phyloP scores from a whole-genome alignment of 2,113 vertebrate species.

The Eurypyga helias region DNA sequence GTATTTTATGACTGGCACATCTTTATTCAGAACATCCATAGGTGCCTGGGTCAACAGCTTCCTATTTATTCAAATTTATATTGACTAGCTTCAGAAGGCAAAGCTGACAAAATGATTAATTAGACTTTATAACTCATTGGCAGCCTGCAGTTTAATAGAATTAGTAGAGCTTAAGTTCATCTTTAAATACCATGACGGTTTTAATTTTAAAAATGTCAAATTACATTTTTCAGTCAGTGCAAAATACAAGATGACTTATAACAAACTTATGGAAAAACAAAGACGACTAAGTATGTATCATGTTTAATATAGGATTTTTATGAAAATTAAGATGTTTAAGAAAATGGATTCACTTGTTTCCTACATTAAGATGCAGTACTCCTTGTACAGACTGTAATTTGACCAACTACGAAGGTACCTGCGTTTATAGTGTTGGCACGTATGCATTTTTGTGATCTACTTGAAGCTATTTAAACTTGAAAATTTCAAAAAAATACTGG shows the following conservation, averaged over 20 bases:
- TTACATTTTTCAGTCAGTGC: conserved; percentile 69
- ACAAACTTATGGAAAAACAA: conserved; percentile 23
- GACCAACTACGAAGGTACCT: not conserved
- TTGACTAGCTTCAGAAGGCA: conserved; percentile 76
- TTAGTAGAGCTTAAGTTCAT: conserved; percentile 80
- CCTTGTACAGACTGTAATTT: not conserved
- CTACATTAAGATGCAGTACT: not conserved
- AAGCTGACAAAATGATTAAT: conserved; percentile 83
- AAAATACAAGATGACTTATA: conserved; percentile 70
- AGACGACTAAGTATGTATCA: not conserved
- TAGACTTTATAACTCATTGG: conserved; percentile 77
- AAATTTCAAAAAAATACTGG: not conserved
- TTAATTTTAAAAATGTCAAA: conserved; percentile 76
- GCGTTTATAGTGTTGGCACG: not conserved
- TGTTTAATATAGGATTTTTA: not conserved
- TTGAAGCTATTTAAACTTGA: not conserved
- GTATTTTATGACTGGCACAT: conserved; percentile 43
- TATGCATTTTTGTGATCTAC: not conserved
- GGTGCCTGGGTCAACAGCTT: conserved; percentile 68
- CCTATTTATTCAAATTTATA: conserved; percentile 81
- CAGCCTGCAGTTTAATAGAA: conserved; percentile 78
- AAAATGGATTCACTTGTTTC: not conserved
- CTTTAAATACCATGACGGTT: conserved; percentile 77
- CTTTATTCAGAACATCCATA: conserved; percentile 64
- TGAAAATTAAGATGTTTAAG: not conserved